Evolutionary conservation across 2,797 vertebrate species (phyloP).

Genomic region (Mus spretus): DNA sequence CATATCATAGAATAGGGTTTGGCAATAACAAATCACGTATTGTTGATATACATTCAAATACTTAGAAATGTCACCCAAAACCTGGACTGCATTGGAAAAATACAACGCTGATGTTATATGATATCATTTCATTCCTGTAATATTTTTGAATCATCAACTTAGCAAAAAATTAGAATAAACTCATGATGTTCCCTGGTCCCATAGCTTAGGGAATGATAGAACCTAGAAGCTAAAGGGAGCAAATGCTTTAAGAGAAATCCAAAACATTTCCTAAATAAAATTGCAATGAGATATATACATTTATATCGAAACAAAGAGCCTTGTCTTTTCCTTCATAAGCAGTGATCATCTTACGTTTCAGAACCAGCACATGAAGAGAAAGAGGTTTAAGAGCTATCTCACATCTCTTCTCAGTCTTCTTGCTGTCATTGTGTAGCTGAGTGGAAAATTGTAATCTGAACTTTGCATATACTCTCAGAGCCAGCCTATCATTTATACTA

Average conservation of each 20-base stretch:
- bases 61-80: not conserved
- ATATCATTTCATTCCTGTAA: not conserved
- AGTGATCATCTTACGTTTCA: not conserved
- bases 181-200: not conserved
- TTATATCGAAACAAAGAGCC: not conserved
- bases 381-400: rapidly evolving
- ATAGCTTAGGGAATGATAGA: not conserved
- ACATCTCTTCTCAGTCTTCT: not conserved
- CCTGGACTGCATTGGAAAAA: not conserved
- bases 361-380: not conserved
- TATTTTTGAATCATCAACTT: not conserved
- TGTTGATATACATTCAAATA: not conserved
- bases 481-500: not conserved
- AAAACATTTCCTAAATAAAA: not conserved
- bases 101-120: not conserved
- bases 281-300: not conserved
- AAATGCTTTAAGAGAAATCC: not conserved
- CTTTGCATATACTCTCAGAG: not conserved
- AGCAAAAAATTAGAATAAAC: not conserved
- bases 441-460: not conserved
- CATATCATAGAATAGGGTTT: too few species aligned
- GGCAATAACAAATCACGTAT: not conserved
- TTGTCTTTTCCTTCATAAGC: not conserved
- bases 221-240: not conserved
- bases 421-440: not conserved